Evolutionary conservation across 1,140 invertebrate genomes (phyloP).

Genomic region (Bathynomus jamesi): DNA sequence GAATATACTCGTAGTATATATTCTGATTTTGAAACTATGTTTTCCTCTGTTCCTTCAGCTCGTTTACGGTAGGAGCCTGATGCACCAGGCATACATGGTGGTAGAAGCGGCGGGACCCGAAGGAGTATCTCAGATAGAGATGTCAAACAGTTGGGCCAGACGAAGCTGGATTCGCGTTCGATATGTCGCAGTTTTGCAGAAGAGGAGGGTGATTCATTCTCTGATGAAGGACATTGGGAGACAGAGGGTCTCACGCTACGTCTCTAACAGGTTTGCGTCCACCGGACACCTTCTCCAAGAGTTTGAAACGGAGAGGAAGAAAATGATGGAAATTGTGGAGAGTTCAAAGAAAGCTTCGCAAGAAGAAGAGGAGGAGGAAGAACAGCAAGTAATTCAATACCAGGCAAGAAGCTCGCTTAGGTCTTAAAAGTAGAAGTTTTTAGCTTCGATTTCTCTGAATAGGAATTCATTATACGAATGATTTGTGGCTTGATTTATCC

Average conservation of each 20-base stretch:
- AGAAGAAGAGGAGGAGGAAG: neutral
- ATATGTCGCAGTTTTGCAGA: conserved; percentile 47
- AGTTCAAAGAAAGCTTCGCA: neutral
- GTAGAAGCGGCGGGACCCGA: conserved; percentile 45
- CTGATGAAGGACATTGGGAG: conserved; percentile 51
- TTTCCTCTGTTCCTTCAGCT: conserved; percentile 5
- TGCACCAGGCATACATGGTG: conserved; percentile 47
- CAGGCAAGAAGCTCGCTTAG: too few relatives aligned
- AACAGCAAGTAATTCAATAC: neutral
- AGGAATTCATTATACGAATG: too few relatives aligned
- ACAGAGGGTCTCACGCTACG: conserved; percentile 44
- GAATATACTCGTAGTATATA: too few relatives aligned
- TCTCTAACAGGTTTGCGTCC: conserved; percentile 25
- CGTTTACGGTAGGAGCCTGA: conserved; percentile 32
- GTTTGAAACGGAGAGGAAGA: conserved; percentile 31
- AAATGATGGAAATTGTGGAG: conserved; percentile 26
- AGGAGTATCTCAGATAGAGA: conserved; percentile 47
- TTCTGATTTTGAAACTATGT: neutral
- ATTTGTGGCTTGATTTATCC: too few relatives aligned
- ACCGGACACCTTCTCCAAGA: conserved; percentile 30
- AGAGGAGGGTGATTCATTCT: conserved; percentile 44
- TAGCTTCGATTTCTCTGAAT: too few relatives aligned
- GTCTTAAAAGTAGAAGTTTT: too few relatives aligned
- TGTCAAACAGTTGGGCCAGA: conserved; percentile 47
- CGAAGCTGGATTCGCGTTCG: conserved; percentile 48